Evolutionary conservation across 2,888 invertebrate genomes (phyloP), one percentile per base, ranked within the genome.

Genomic region (Furcula furcula): DNA sequence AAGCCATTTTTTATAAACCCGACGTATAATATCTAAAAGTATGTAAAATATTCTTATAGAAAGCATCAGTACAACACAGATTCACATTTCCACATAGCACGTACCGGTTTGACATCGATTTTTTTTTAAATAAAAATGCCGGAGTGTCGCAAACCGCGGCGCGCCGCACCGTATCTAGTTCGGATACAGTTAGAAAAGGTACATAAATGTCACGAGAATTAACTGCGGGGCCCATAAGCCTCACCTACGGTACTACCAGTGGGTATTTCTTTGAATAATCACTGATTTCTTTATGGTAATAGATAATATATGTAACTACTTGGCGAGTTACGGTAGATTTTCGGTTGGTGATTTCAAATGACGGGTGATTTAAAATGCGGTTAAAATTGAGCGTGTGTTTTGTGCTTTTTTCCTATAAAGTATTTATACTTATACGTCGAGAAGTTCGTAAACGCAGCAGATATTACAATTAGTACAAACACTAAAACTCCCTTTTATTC

Each of bases 171-270:
- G 51, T 48, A 55, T 46, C 41, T 48, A 28, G 46, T 28, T 19
- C 12, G 28, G 33, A 38, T 43, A 56, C 57, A 46, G 57, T 57
- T 57, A 57, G 45, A 46, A 45, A 51, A 43, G 53, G 51, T 50
- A 53, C 51, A 53, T 53, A 46, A 53, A 36, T 36, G 30, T 42
- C 42, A 48, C 31, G 20, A 31, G 25, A 31, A 42, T 38, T 35
- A 34, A 43, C 28, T 54, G 45, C 50, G 40, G 28, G 21, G 27
- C 41, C 48, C 51, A 57, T 57, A 39, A 20, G 44, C 39, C 42
- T 39, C 58, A 50, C 49, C 57, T 55, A 56, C 54, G 31, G 25
- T 3, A 10, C 16, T 15, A 27, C 15, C 15, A 7, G 7, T 18
- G n/a, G n/a, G 2, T 28, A 28, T 18, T 28, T 11, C 10, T 28